Conservation (phyloP, 92 coral and sea anemone genomes). For the Pocillopora meandrina region DNA sequence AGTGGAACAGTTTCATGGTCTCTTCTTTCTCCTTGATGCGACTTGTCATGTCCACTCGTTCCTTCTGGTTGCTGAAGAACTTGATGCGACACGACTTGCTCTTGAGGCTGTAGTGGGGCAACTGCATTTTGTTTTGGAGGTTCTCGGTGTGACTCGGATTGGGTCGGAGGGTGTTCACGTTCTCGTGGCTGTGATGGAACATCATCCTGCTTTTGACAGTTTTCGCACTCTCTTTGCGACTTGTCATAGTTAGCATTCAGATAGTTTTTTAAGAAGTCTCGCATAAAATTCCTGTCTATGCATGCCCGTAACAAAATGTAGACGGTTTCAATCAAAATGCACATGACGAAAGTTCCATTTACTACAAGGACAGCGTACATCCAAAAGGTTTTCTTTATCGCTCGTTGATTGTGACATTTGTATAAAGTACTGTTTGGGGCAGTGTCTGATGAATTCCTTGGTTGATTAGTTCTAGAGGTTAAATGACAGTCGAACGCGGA, state of each 20-base stretch:
- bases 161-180: no score
- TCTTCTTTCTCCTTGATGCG: no score
- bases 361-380: not conserved
- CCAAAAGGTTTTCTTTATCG: slow-evolving; percentile 5
- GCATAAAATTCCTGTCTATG: not conserved
- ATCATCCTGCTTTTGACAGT: not conserved
- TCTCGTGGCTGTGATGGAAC: not conserved
- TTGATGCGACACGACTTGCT: no score
- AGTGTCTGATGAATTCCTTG: not conserved
- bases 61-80: no score
- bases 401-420: slow-evolving; percentile 14
- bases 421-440: not conserved
- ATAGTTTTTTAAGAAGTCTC: not conserved
- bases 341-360: not conserved
- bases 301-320: not conserved
- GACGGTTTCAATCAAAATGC: not conserved
- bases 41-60: no score
- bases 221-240: not conserved
- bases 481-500: not conserved
- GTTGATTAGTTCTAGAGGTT: not conserved
- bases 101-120: no score
- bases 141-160: no score
- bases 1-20: no score
- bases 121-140: no score
- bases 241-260: not conserved